phyloP scores from a whole-genome alignment of 2,888 invertebrate species.

The Lepidocyrtinus sp. region DNA sequence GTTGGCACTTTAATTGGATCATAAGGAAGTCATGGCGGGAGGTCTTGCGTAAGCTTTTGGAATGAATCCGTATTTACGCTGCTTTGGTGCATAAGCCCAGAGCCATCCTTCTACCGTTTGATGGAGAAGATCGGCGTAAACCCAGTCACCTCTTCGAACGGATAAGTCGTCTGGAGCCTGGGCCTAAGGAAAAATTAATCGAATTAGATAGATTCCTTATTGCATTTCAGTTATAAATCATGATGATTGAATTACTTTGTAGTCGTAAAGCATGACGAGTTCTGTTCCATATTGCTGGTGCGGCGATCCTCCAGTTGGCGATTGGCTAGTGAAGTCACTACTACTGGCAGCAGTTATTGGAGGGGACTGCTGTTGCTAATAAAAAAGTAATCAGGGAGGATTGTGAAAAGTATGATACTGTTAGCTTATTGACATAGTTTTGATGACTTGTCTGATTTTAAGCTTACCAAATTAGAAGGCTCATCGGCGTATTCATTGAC shows the following conservation, averaged over 20 bases:
- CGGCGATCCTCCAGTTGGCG: constrained; percentile 11
- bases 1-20: constrained; percentile 36
- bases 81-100: constrained; percentile 88
- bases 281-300: constrained; percentile 79
- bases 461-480: constrained; percentile 1
- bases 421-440: too few relatives aligned
- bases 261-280: constrained; percentile 94
- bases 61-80: constrained; percentile 93
- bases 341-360: constrained; percentile 5
- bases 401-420: too few relatives aligned
- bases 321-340: constrained; percentile 22
- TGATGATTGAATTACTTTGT: constrained; percentile 81
- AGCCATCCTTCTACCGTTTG: constrained; percentile 97
- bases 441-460: not conserved
- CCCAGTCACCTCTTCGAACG: constrained; percentile 93
- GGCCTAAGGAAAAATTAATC: constrained; percentile 75
- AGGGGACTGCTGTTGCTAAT: constrained; percentile 26
- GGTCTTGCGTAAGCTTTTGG: constrained; percentile 95
- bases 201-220: not conserved
- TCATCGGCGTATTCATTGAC: constrained; percentile 33
- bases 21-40: constrained; percentile 91
- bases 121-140: constrained; percentile 93
- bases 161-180: constrained; percentile 94
- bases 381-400: too few relatives aligned
- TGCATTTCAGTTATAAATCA: not conserved